Percentiles rank a stretch among this genome's conserved stretches.
Evolutionary conservation across 2,113 vertebrate genomes (phyloP).

Genomic region (Fregata magnificens): DNA sequence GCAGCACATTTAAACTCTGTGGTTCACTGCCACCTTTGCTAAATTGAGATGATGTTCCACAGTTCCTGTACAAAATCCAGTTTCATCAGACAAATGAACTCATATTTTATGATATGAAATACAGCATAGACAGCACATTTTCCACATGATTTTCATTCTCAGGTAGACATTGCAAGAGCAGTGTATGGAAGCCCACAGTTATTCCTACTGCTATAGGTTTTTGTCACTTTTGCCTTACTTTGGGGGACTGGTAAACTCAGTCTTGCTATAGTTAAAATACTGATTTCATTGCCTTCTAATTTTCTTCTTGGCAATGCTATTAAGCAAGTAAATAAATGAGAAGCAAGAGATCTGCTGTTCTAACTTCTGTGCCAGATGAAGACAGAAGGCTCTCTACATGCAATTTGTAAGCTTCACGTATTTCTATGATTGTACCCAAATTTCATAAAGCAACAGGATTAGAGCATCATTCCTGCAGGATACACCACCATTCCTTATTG

Average conservation of each 20-base stretch:
- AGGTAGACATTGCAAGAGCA: not conserved
- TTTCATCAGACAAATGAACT: not conserved
- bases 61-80: not conserved
- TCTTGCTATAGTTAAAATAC: not conserved
- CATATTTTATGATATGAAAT: not conserved
- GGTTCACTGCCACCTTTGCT: not conserved
- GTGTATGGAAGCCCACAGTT: not conserved
- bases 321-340: not conserved
- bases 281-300: not conserved
- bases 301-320: not conserved
- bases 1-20: not conserved
- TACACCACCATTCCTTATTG: not conserved
- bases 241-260: not conserved
- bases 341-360: not conserved
- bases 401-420: not conserved
- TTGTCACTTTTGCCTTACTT: not conserved
- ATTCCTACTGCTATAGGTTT: not conserved
- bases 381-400: not conserved
- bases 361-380: not conserved
- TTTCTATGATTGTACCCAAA: not conserved
- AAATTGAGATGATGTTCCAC: not conserved
- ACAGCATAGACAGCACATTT: not conserved
- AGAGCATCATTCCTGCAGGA: not conserved
- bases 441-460: not conserved
- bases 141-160: not conserved